Conservation (phyloP, 2,888 invertebrate genomes). For the Meloe dianella region DNA sequence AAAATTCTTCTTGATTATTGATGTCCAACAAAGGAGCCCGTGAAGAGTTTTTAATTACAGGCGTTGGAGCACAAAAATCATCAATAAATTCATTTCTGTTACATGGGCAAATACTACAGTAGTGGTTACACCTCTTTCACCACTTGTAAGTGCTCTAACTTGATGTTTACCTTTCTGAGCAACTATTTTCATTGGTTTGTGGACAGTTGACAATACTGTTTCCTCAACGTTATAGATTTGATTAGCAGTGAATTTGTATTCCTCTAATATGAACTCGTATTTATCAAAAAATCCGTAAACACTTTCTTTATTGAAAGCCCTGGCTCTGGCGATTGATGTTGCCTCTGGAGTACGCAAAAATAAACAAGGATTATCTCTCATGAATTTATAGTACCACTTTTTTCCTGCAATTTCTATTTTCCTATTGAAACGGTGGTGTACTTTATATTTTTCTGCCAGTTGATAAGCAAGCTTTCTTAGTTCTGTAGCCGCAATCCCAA, state of each 20-base stretch:
- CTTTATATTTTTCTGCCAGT: slow-evolving; percentile 30
- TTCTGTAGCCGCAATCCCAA: slow-evolving; percentile 28
- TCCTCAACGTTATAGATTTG: slow-evolving; percentile 25
- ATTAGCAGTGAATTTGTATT: slow-evolving; percentile 31
- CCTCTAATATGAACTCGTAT: slow-evolving; percentile 26
- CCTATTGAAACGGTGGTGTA: slow-evolving; percentile 27
- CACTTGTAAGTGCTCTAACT: slow-evolving; percentile 23
- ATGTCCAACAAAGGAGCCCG: too few relatives aligned
- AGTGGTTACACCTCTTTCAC: slow-evolving; percentile 22
- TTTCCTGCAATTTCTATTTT: slow-evolving; percentile 18
- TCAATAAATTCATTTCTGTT: too few relatives aligned
- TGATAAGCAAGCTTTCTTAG: slow-evolving; percentile 32
- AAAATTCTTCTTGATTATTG: too few relatives aligned
- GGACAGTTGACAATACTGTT: slow-evolving; percentile 12
- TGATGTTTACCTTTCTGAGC: slow-evolving; percentile 26
- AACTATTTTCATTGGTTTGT: slow-evolving; percentile 23
- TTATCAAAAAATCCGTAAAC: slow-evolving; percentile 12
- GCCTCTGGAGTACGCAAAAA: background rate
- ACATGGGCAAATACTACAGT: too few relatives aligned
- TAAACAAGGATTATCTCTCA: too few relatives aligned
- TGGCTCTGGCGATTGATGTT: background rate
- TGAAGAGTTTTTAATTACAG: too few relatives aligned
- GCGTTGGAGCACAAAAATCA: too few relatives aligned
- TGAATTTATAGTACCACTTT: slow-evolving; percentile 20
- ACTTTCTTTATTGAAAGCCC: background rate